phyloP scores from a whole-genome alignment of 2,888 invertebrate species.

The Apantesis nais region DNA sequence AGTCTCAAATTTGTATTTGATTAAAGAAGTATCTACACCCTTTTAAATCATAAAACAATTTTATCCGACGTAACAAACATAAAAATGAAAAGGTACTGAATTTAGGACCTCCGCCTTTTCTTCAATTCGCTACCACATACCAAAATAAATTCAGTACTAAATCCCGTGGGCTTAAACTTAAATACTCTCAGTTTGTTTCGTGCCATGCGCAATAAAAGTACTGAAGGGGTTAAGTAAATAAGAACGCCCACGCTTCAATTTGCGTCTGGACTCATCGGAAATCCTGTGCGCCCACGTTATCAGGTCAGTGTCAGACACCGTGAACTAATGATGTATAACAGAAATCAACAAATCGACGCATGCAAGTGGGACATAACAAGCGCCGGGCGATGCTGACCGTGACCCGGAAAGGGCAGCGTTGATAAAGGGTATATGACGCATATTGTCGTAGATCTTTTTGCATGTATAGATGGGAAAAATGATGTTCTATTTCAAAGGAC shows the following conservation, averaged over 20 bases:
- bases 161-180: background rate
- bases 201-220: background rate
- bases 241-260: constrained; percentile 7
- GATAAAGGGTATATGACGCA: constrained; percentile 10
- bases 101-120: no score
- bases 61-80: background rate
- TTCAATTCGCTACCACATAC: background rate
- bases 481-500: background rate
- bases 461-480: background rate
- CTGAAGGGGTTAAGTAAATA: constrained; percentile 5
- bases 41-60: no score
- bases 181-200: background rate
- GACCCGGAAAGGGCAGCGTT: constrained; percentile 20
- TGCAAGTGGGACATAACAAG: constrained; percentile 19
- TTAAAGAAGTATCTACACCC: no score
- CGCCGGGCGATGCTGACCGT: constrained; percentile 12
- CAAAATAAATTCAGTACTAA: background rate
- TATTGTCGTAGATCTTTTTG: constrained; percentile 4
- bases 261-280: constrained; percentile 12
- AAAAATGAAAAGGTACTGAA: no score
- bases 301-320: constrained; percentile 19
- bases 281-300: constrained; percentile 16
- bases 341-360: constrained; percentile 10
- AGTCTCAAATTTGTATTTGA: no score
- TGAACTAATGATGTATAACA: constrained; percentile 8